Percentiles rank a stretch among this genome's conserved stretches.
phyloP scores from a whole-genome alignment of 2,113 vertebrate genomes.

The Bothrops jararaca region DNA sequence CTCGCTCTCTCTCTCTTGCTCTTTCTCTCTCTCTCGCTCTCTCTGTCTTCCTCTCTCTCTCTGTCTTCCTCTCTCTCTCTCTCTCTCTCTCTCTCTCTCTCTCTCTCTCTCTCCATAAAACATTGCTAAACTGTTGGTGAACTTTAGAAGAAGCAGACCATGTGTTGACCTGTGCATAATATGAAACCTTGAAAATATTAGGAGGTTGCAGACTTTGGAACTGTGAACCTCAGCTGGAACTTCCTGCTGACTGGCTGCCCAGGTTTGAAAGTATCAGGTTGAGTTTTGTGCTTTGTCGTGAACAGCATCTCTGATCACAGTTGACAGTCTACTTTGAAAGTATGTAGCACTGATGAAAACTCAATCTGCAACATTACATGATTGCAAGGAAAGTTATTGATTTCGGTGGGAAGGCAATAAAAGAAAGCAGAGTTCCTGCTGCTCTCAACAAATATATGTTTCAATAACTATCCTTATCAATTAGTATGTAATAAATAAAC shows the following conservation, averaged over 20 bases:
- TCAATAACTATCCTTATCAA: slow-evolving; percentile 45
- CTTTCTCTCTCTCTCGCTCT: background rate
- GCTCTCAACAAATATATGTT: slow-evolving; percentile 42
- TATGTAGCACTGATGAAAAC: slow-evolving; percentile 53
- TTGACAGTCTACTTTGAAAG: slow-evolving; percentile 69
- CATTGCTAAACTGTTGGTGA: slow-evolving; percentile 45
- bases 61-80: no score
- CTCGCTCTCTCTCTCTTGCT: background rate
- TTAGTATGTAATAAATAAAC: slow-evolving; percentile 54
- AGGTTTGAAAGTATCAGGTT: slow-evolving; percentile 49
- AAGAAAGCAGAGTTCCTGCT: slow-evolving; percentile 46
- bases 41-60: background rate
- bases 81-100: background rate
- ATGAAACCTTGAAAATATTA: slow-evolving; percentile 60
- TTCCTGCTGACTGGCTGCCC: slow-evolving; percentile 57
- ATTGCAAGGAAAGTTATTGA: slow-evolving; percentile 43
- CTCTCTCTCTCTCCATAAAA: background rate
- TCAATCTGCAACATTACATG: slow-evolving; percentile 58
- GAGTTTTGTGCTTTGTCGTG: slow-evolving; percentile 51
- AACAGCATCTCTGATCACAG: slow-evolving; percentile 64
- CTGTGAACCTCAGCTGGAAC: slow-evolving; percentile 64
- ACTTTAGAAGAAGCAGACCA: slow-evolving; percentile 36
- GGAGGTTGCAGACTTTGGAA: slow-evolving; percentile 56
- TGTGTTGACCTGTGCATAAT: slow-evolving; percentile 49
- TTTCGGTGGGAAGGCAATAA: slow-evolving; percentile 48